Percentiles rank a stretch among this genome's conserved stretches.
phyloP scores from a whole-genome alignment of 2,888 invertebrate genomes.

The Andrena bucephala region DNA sequence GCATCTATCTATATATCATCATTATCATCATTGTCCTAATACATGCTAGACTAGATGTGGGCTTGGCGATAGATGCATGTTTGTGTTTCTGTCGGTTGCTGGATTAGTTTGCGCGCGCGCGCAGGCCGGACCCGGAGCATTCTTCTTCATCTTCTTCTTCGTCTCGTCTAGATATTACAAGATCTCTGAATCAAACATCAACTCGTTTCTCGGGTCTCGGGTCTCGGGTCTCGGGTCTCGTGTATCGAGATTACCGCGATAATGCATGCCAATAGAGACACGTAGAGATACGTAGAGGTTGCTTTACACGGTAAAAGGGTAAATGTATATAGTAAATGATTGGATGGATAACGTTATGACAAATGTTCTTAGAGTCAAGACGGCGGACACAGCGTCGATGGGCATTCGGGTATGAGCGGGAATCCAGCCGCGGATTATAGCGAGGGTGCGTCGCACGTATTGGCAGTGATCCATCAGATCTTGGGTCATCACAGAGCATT shows the following conservation, averaged over 20 bases:
- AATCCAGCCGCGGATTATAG: constrained; percentile 98
- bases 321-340: too few relatives aligned
- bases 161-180: too few relatives aligned
- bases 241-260: background rate
- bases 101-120: background rate
- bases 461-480: constrained; percentile 98
- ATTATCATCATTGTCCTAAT: too few relatives aligned
- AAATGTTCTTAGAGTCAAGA: constrained; percentile 79
- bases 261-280: constrained; percentile 15
- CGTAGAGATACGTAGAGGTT: background rate
- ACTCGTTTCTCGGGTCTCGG: too few relatives aligned
- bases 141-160: background rate
- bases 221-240: too few relatives aligned
- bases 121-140: background rate
- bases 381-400: constrained; percentile 85
- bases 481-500: constrained; percentile 96
- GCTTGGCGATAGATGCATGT: background rate
- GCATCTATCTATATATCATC: too few relatives aligned
- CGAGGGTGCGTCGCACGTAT: constrained; percentile 97
- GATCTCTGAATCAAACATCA: too few relatives aligned
- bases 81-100: background rate
- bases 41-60: too few relatives aligned
- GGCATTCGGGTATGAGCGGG: constrained; percentile 89
- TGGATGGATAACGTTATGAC: constrained; percentile 17
- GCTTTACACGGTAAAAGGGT: constrained; percentile 1